These are phyloP conservation scores for Agrenia bidenticulata DNA, from an alignment of 2,888 invertebrate species.

Conservation along the genomic window DNA sequence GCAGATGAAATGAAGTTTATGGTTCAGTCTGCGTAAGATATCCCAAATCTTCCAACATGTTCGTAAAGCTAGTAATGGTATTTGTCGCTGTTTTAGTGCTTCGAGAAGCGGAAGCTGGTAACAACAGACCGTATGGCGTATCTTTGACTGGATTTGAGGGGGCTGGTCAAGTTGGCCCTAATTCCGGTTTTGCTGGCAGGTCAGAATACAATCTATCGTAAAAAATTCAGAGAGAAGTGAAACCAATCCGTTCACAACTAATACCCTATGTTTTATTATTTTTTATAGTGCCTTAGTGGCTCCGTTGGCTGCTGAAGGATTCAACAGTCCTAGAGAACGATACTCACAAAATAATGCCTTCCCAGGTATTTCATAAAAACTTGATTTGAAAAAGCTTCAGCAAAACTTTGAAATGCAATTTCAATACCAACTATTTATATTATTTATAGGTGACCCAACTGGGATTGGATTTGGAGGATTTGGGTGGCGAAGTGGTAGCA, in stretches of 20 bases:
- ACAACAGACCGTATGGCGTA: constrained; percentile 40
- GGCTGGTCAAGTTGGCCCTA: constrained; percentile 41
- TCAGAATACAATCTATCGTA: constrained; percentile 18
- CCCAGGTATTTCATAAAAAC: constrained; percentile 28
- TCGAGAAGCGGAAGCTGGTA: constrained; percentile 18
- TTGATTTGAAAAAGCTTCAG: too few relatives aligned
- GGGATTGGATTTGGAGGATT: constrained; percentile 49
- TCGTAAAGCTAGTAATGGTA: neutral
- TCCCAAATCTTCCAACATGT: neutral
- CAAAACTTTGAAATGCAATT: too few relatives aligned
- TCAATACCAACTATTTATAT: constrained; percentile 9
- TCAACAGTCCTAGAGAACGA: constrained; percentile 46
- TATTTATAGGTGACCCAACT: constrained; percentile 32
- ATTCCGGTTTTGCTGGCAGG: constrained; percentile 51
- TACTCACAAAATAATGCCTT: constrained; percentile 38
- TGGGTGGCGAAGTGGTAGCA: constrained; percentile 33
- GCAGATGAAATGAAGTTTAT: too few relatives aligned
- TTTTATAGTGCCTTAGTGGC: neutral
- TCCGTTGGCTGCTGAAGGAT: constrained; percentile 42
- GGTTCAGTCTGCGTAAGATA: too few relatives aligned
- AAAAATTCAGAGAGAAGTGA: neutral
- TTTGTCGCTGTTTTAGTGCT: neutral
- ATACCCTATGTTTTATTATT: neutral
- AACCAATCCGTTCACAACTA: neutral
- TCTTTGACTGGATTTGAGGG: constrained; percentile 39